A percentile compares a stretch with the other conserved stretches of the same genome.
Conservation (phyloP, 1,140 invertebrate genomes). For the Microplitis demolitor region DNA sequence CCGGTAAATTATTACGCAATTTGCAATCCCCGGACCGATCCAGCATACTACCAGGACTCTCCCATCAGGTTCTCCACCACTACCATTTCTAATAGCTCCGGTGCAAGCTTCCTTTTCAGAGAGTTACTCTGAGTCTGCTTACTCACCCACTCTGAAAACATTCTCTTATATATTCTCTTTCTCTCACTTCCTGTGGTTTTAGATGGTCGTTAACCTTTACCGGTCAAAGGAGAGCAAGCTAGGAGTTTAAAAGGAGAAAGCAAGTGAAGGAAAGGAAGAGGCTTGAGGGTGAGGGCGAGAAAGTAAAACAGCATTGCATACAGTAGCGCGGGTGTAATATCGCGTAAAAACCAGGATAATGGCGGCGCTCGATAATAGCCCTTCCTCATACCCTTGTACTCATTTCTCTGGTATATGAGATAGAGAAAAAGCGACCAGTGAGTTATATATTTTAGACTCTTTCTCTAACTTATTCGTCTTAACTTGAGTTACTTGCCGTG, state of each 20-base stretch:
- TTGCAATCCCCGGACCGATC: conserved; percentile 32
- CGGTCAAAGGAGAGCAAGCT: conserved; percentile 13
- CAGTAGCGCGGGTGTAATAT: conserved; percentile 11
- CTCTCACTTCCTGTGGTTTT: conserved; percentile 16
- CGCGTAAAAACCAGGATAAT: conserved; percentile 20
- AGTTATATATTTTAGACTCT: too few relatives aligned
- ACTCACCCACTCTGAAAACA: not conserved
- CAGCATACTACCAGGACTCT: not conserved
- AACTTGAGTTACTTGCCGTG: not conserved
- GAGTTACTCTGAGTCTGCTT: not conserved
- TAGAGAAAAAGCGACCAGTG: not conserved
- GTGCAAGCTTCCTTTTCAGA: not conserved
- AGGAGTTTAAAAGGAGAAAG: not conserved
- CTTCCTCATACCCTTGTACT: not conserved
- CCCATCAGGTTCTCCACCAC: not conserved
- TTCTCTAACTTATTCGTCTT: too few relatives aligned
- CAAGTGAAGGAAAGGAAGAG: not conserved
- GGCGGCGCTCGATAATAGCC: conserved; percentile 19
- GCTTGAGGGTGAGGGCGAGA: not conserved
- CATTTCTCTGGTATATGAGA: not conserved
- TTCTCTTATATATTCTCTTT: not conserved
- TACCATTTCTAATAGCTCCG: too few relatives aligned
- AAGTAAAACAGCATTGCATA: conserved; percentile 10
- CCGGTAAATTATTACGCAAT: conserved; percentile 51
- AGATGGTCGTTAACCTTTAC: conserved; percentile 30